Evolutionary conservation across 2,888 invertebrate genomes (phyloP).

Genomic region (Blastobasis lacticolella): DNA sequence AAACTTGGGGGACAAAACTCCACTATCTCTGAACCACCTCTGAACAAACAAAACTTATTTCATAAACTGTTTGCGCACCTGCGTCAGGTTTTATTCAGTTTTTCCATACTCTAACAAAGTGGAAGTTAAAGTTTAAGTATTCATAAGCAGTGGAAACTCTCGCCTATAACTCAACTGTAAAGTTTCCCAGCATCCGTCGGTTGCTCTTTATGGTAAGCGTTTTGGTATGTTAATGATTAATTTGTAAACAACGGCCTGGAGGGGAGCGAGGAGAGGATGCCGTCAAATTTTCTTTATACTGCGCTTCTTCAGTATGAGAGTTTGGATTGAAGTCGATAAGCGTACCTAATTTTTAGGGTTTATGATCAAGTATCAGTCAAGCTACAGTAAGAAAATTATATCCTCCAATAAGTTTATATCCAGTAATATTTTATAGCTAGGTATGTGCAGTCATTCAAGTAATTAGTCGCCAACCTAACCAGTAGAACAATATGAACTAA

Average conservation of each 20-base stretch:
- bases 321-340: too few relatives aligned
- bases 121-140: conserved; percentile 19
- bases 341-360: too few relatives aligned
- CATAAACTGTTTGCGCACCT: conserved; percentile 28
- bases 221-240: background rate
- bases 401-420: too few relatives aligned
- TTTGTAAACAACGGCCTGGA: background rate
- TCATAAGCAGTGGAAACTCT: conserved; percentile 19
- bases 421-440: too few relatives aligned
- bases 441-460: too few relatives aligned
- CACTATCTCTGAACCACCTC: background rate
- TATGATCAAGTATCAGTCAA: too few relatives aligned
- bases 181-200: conserved; percentile 6
- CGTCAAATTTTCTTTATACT: background rate
- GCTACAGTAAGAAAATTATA: too few relatives aligned
- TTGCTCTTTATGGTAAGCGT: conserved; percentile 13
- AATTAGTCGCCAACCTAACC: too few relatives aligned
- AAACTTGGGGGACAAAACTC: background rate
- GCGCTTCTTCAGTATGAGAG: too few relatives aligned
- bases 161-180: conserved; percentile 11
- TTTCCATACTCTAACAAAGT: conserved; percentile 23
- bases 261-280: background rate
- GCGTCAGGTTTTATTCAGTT: conserved; percentile 24
- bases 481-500: too few relatives aligned
- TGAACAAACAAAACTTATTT: conserved; percentile 27